Conservation (phyloP, 2,888 invertebrate species). For the Morinoia aosen region DNA sequence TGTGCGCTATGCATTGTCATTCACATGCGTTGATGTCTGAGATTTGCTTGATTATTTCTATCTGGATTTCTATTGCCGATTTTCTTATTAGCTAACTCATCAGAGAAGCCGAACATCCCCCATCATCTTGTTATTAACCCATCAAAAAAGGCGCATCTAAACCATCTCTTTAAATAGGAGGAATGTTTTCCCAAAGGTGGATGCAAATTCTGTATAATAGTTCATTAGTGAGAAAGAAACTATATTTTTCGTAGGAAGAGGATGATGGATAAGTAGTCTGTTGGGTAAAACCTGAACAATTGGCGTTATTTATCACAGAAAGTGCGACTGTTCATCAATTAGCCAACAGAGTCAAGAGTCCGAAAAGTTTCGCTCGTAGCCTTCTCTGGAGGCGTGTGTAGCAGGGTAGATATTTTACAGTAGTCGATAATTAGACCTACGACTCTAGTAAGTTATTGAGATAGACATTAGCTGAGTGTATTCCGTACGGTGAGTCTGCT, state of each 20-base stretch:
- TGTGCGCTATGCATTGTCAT: too few species aligned
- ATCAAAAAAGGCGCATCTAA: neutral
- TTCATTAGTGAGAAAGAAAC: neutral
- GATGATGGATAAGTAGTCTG: neutral
- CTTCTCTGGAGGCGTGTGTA: neutral
- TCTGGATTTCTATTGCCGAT: neutral
- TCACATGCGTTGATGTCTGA: neutral
- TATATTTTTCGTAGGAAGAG: neutral
- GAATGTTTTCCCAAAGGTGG: neutral
- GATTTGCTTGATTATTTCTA: neutral
- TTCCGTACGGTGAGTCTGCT: neutral
- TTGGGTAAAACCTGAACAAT: neutral
- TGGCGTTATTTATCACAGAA: neutral
- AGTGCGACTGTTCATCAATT: neutral
- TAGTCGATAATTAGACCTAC: neutral
- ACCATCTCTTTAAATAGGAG: neutral
- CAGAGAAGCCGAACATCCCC: neutral
- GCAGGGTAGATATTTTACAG: conserved; percentile 4
- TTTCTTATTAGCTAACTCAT: neutral
- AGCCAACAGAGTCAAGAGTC: neutral
- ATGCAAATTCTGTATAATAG: neutral
- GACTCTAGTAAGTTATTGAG: neutral
- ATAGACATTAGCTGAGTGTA: neutral
- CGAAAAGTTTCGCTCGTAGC: neutral
- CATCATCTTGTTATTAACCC: neutral